Evolutionary conservation across 1,140 invertebrate species (phyloP).

Genomic region (Micrasema longulum): DNA sequence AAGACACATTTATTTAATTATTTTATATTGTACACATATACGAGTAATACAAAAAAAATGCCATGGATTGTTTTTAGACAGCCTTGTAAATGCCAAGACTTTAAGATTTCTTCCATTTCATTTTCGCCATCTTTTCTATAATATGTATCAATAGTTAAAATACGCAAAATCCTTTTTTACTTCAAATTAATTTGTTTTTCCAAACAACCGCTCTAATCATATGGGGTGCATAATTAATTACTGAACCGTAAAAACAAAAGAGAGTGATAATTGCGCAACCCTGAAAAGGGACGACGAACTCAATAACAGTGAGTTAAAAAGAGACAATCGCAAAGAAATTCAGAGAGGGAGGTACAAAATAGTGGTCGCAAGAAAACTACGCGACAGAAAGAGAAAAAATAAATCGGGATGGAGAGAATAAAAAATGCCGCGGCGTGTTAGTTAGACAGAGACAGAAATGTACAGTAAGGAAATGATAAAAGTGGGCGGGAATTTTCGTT

Average conservation of each 20-base stretch:
- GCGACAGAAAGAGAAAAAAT: slow-evolving; percentile 16
- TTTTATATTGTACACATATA: too few relatives aligned
- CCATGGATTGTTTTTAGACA: too few relatives aligned
- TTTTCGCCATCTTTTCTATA: too few relatives aligned
- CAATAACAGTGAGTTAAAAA: background rate
- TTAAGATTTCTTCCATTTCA: too few relatives aligned
- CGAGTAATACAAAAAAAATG: too few relatives aligned
- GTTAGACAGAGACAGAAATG: background rate
- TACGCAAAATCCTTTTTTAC: too few relatives aligned
- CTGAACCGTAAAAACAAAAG: slow-evolving; percentile 25
- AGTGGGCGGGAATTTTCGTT: slow-evolving; percentile 38
- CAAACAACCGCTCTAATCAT: slow-evolving; percentile 12
- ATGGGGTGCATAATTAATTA: slow-evolving; percentile 39
- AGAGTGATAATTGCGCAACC: slow-evolving; percentile 18
- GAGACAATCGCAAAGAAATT: slow-evolving; percentile 12
- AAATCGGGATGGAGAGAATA: background rate
- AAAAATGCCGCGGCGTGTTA: background rate
- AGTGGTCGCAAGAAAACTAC: slow-evolving; percentile 8
- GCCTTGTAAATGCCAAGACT: too few relatives aligned
- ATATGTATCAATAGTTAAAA: too few relatives aligned
- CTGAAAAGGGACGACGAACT: background rate
- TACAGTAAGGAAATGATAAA: slow-evolving; percentile 1
- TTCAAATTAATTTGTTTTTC: too few relatives aligned
- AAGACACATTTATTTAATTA: too few relatives aligned
- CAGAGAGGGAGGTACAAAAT: slow-evolving; percentile 20